Evolutionary conservation across 2,888 invertebrate species (phyloP), one percentile per base, ranked within the genome.

Genomic region (Conus canariensis): DNA sequence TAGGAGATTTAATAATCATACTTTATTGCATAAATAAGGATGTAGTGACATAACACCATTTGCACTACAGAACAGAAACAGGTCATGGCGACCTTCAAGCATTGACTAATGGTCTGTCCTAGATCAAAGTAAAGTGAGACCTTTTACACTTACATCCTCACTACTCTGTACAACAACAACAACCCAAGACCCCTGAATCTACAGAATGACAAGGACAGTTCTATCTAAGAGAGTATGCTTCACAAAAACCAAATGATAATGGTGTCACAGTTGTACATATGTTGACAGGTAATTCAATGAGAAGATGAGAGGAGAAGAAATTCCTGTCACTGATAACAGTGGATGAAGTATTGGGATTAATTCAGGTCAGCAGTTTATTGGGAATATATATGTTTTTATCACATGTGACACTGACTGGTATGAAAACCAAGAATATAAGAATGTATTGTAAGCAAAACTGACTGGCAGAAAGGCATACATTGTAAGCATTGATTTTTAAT

Each of bases 1-100:
- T 8, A 22, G 16, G 8, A 14, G 64, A 64, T 64, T 64, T 64
- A 16, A 74, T 59, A 45, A 45, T 10, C 30, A 59, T 86, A 86
- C 67, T 86, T 64, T 60, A 30, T 86, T 67, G 86, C 60, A 60
- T 60, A 64, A 56, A 85, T n/a, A 22, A 74, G 10, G 74, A 74
- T 74, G 74, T 25, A 74, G 25, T 74, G n/a, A 74, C n/a, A 22
- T 64, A 74, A 74, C 22, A 9, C 74, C 22, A 74, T n/a, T 74
- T n/a, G 10, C 25, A 25, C 74, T 74, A 60, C 64, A 60, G 16
- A 45, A 56, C 59, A 58, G 30, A 77, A 64, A 64, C 10, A 64
- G 16, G 64, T 45, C 45, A 45, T 45, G 45, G 45, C 4, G 16
- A 64, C 12, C 64, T 16, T 7, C 64, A 10, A 64, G 10, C 64